Percentiles rank a stretch among this genome's conserved stretches.
Evolutionary conservation across 2,113 vertebrate species (phyloP).

Genomic region (Callorhinus ursinus): DNA sequence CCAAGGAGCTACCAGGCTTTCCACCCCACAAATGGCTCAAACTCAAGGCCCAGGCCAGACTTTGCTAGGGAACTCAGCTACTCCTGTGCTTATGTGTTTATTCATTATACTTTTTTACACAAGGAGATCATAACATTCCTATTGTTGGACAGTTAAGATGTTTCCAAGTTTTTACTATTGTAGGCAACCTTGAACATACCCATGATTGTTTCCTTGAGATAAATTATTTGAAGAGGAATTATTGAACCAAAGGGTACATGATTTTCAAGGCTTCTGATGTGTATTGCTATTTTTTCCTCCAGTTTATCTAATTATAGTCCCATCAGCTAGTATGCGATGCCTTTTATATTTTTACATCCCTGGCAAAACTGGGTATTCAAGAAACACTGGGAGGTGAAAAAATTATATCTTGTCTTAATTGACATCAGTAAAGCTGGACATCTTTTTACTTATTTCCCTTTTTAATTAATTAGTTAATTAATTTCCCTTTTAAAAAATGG

Average conservation of each 20-base stretch:
- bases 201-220: constrained; percentile 63
- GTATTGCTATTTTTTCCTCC: constrained; percentile 26
- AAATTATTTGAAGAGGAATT: constrained; percentile 43
- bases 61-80: neutral
- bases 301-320: constrained; percentile 38
- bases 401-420: constrained; percentile 1
- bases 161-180: neutral
- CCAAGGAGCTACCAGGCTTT: neutral
- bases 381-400: neutral
- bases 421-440: neutral
- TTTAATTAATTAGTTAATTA: neutral
- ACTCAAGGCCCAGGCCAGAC: neutral
- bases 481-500: neutral
- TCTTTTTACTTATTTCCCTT: neutral
- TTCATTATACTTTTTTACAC: neutral
- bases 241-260: neutral
- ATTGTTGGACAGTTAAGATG: neutral
- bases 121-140: neutral
- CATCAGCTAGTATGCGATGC: neutral
- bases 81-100: neutral
- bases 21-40: neutral
- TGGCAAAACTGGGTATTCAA: constrained; percentile 46
- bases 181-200: constrained; percentile 60
- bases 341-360: neutral
- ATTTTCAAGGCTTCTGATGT: constrained; percentile 42